Base-by-base conservation (phyloP, 2,797 vertebrate species). In the Pachyuromys duprasi region DNA sequence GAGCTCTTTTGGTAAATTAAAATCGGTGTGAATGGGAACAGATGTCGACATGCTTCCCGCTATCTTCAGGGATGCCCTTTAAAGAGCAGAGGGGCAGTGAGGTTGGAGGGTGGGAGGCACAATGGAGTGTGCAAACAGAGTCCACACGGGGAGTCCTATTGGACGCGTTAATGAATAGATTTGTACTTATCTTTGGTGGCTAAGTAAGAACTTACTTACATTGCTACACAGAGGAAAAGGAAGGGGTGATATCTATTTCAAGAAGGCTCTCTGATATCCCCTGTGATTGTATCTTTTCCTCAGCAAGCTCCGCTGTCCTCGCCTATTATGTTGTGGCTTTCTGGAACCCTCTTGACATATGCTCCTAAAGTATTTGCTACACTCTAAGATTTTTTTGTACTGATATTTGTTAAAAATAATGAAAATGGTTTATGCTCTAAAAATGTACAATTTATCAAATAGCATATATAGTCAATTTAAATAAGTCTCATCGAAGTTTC, bases 1-100 rank as follows among this genome's bases (percentile, higher is more conserved):
- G 98, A 98, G 98, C 98, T 98, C 98, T 99, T 98, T 99, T 98
- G 98, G 97, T 98, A 98, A 98, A 99, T 98, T 98, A 99, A 99
- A 99, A 98, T 98, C 87, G 98, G 98, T 98, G 98, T 98, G 98
- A 99, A 99, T 97, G 98, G 98, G 98, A 98, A 98, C 98, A 98
- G 98, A 98, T 98, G 98, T 98, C 98, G 98, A 98, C 97, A 98
- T 98, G 98, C 97, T 98, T 98, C 98, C 98, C 97, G 98, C 98
- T 98, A 98, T 98, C 98, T 98, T 97, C 97, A 98, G 97, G 98
- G 98, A 98, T 98, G 96, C 98, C 97, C 75, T 75, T 95, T 96
- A 96, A 96, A 97, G 97, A 98, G 97, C 15, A 98, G 92, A 92
- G 97, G 98, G 97, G 98, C 97, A 98, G 96, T 60, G 97, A 97